Percentiles rank a stretch among this genome's conserved stretches.
Conservation (phyloP, 2,888 invertebrate genomes). For the Lamellibrachia columna region DNA sequence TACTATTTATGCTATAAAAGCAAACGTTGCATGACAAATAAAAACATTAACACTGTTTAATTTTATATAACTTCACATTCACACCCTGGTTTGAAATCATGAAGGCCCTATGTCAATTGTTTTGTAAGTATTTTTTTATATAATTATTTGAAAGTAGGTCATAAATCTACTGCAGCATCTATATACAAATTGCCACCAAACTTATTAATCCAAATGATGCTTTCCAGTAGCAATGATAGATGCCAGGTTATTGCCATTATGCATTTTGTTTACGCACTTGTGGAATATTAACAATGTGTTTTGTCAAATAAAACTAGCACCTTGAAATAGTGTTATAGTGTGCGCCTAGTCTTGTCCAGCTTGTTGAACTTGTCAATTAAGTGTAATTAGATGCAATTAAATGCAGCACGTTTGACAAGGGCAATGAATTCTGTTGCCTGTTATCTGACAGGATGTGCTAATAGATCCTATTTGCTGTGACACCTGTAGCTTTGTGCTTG, state of each 20-base stretch:
- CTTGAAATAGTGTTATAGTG: not conserved
- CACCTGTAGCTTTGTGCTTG: slow-evolving; percentile 9
- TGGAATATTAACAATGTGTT: not conserved
- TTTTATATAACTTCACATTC: too few relatives aligned
- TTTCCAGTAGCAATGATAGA: not conserved
- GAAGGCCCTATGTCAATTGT: too few relatives aligned
- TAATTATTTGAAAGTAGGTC: not conserved
- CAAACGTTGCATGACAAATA: too few relatives aligned
- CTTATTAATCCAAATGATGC: not conserved
- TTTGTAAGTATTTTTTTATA: too few relatives aligned
- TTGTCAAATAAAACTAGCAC: not conserved
- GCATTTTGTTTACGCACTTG: not conserved
- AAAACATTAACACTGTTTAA: too few relatives aligned
- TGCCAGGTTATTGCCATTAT: not conserved
- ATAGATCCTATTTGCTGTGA: not conserved
- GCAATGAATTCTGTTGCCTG: not conserved
- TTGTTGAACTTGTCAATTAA: not conserved
- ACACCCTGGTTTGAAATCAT: too few relatives aligned
- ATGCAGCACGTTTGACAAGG: not conserved
- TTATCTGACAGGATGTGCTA: slow-evolving; percentile 12
- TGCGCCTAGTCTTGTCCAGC: not conserved
- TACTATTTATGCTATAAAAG: not conserved
- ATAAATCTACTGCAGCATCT: not conserved
- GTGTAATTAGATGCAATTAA: not conserved
- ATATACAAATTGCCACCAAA: not conserved